Conservation (phyloP, 2,113 vertebrate genomes). For the Spea multiplicata region DNA sequence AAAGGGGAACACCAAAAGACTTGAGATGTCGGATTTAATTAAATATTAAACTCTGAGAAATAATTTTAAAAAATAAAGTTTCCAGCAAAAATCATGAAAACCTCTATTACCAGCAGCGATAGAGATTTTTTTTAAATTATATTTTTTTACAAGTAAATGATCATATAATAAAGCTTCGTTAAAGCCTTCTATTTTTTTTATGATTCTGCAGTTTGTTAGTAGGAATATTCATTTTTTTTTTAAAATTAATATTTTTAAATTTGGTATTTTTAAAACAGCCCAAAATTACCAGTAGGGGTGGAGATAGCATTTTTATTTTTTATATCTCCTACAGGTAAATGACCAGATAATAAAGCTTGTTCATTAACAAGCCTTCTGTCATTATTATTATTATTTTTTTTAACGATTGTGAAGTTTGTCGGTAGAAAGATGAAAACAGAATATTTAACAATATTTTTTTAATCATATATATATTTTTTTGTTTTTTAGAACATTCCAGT, state of each 20-base stretch:
- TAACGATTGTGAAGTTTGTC: not conserved
- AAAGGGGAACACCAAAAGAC: constrained; percentile 58
- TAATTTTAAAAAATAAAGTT: constrained; percentile 20
- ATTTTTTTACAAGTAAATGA: no score
- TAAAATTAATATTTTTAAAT: no score
- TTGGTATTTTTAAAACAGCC: not conserved
- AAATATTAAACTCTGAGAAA: constrained; percentile 53
- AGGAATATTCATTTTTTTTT: no score
- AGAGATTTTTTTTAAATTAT: no score
- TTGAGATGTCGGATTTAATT: constrained; percentile 62
- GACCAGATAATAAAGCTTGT: not conserved
- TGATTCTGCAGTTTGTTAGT: no score
- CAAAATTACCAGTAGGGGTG: not conserved
- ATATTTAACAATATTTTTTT: no score
- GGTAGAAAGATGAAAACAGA: not conserved
- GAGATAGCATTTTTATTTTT: not conserved
- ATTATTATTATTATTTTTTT: not conserved
- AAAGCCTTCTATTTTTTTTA: no score
- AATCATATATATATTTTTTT: not conserved
- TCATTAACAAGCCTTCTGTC: not conserved
- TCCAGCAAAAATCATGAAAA: not conserved
- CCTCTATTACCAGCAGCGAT: no score
- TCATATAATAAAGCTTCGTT: no score
- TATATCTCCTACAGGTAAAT: not conserved
- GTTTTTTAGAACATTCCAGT: not conserved